phyloP scores from a whole-genome alignment of 2,888 invertebrate species.

The Monopis laevigella region DNA sequence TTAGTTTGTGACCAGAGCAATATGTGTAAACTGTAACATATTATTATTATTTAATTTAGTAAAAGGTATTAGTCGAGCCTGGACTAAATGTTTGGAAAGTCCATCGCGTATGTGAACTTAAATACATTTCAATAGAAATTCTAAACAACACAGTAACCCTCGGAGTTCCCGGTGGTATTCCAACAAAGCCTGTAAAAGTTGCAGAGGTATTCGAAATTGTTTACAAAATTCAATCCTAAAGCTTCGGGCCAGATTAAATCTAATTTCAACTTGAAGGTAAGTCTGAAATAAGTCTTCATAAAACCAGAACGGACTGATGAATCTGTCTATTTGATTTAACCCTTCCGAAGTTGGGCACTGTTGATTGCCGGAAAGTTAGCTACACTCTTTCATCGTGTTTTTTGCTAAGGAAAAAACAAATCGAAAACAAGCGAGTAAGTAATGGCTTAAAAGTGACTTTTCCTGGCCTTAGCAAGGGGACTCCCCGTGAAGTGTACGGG shows the following conservation, averaged over 20 bases:
- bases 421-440: slow-evolving; percentile 59
- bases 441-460: slow-evolving; percentile 39
- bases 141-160: slow-evolving; percentile 50
- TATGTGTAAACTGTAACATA: no score
- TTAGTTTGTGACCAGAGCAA: no score
- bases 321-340: slow-evolving; percentile 59
- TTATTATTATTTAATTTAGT: no score
- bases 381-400: slow-evolving; percentile 47
- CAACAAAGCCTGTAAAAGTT: slow-evolving; percentile 61
- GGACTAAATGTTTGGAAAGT: slow-evolving; percentile 25
- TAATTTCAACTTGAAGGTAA: slow-evolving; percentile 67
- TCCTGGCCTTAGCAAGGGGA: background rate
- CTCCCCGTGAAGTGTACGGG: background rate
- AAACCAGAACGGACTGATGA: slow-evolving; percentile 48
- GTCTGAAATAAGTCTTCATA: slow-evolving; percentile 68
- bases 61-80: background rate
- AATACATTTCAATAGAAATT: slow-evolving; percentile 63
- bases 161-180: slow-evolving; percentile 60
- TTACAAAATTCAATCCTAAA: slow-evolving; percentile 68
- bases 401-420: slow-evolving; percentile 51
- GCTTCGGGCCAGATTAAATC: slow-evolving; percentile 66
- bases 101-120: slow-evolving; percentile 52
- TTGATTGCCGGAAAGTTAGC: slow-evolving; percentile 64
- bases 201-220: slow-evolving; percentile 65
- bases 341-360: slow-evolving; percentile 54